Percentiles rank a stretch among this genome's conserved stretches.
Evolutionary conservation across 2,113 vertebrate species (phyloP).

Genomic region (Melierax canorus): DNA sequence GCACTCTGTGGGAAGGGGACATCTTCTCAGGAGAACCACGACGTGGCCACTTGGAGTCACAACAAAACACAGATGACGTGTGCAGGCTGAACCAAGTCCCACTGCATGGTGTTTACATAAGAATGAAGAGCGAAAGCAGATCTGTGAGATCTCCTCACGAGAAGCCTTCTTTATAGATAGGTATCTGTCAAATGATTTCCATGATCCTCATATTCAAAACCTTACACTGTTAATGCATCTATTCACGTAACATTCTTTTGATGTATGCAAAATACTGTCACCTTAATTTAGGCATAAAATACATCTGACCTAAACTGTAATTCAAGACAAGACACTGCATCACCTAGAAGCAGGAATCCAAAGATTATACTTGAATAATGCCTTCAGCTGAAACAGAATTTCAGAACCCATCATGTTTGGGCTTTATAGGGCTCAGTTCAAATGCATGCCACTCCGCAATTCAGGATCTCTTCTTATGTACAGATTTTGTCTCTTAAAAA

Average conservation of each 20-base stretch:
- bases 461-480: not conserved
- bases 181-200: not conserved
- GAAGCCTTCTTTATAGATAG: not conserved
- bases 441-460: not conserved
- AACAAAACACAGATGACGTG: not conserved
- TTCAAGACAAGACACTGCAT: not conserved
- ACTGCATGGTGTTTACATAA: not conserved
- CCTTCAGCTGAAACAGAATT: not conserved
- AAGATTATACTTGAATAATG: not conserved
- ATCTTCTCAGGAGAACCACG: not conserved
- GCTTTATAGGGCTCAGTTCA: not conserved
- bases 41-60: too few species aligned
- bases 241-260: not conserved
- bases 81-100: not conserved
- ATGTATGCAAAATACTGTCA: not conserved
- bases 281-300: not conserved
- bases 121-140: not conserved
- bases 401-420: not conserved
- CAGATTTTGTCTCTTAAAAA: not conserved
- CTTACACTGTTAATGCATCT: not conserved
- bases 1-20: not conserved
- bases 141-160: not conserved
- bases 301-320: not conserved
- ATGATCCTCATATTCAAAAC: not conserved
- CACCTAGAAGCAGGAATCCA: not conserved